Evolutionary conservation across 1,140 invertebrate species (phyloP), one percentile per base, ranked within the genome.

Genomic region (Zaprionus ghesquierei): DNA sequence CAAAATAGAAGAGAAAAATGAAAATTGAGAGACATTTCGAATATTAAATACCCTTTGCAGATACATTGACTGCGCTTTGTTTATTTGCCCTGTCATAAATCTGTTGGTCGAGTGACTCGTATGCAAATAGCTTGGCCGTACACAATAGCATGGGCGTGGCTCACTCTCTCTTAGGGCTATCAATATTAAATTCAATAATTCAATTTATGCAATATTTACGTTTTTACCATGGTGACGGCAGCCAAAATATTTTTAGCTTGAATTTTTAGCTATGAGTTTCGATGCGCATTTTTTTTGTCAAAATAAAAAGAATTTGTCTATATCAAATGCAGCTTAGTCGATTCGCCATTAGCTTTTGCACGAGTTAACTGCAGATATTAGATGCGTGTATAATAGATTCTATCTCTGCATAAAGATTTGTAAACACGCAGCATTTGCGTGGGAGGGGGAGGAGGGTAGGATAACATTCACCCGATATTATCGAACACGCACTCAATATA

Each of bases 181-280:
- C 72, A 79, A 84, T 74, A 84, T 86, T 86, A n/a, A 85, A 86
- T 81, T 85, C 76, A 85, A 85, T 84, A 85, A 77, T 85, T 81
- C 77, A 86, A 81, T 85, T 81, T 86, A 66, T 71, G 59, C 62
- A 44, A 77, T 70, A 81, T 77, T 80, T 68, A 44, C 81, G 66
- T 81, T 77, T 77, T 29, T n/a, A n/a, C 31, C n/a, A n/a, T n/a
- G n/a, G n/a, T n/a, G n/a, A 29, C 27, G 41, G 9, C n/a, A 22
- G n/a, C 31, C 41, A 53, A 41, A 23, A 62, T n/a, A n/a, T n/a
- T n/a, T n/a, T n/a, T n/a, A n/a, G n/a, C n/a, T n/a, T n/a, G n/a
- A 53, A 18, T 44, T 77, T 69, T 65, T 55, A 56, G 56, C 61
- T 72, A 31, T 77, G 60, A 73, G 53, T 78, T 70, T 38, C 49